A percentile compares a stretch with the other conserved stretches of the same genome.
phyloP scores from a whole-genome alignment of 2,113 vertebrate genomes.

The Bolborhynchus lineola region DNA sequence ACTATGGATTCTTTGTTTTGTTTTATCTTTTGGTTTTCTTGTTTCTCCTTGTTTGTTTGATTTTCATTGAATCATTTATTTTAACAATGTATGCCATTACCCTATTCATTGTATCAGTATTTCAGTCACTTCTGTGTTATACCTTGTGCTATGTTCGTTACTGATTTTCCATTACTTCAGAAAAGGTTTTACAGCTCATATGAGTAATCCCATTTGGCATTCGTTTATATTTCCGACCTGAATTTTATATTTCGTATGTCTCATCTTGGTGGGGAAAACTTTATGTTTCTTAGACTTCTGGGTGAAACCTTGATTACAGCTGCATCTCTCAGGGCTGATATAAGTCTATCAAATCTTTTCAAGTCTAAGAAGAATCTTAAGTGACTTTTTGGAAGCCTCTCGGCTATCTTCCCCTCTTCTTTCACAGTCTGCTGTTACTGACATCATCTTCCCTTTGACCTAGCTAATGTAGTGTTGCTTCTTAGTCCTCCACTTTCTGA shows the following conservation, averaged over 20 bases:
- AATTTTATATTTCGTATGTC: not conserved
- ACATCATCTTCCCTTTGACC: not conserved
- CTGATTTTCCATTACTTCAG: not conserved
- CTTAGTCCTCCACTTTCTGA: not conserved
- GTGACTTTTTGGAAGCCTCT: not conserved
- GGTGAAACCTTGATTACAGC: not conserved
- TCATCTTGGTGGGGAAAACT: rapidly evolving
- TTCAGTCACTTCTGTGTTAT: not conserved
- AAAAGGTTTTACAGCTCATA: not conserved
- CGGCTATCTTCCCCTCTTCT: not conserved
- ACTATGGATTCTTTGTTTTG: not conserved
- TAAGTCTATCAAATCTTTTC: not conserved
- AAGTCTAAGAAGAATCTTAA: not conserved
- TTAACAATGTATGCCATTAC: not conserved
- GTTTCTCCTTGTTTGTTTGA: not conserved
- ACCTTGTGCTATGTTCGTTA: not conserved
- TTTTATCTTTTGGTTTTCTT: not conserved
- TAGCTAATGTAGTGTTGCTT: not conserved
- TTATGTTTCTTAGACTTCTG: not conserved
- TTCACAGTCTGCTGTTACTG: not conserved
- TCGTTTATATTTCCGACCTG: not conserved
- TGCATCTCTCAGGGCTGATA: not conserved
- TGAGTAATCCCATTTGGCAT: not conserved
- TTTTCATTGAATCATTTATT: not conserved
- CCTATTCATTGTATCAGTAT: not conserved